These are phyloP conservation scores for Adelosebastes latens DNA, from an alignment of 2,797 vertebrate species.

Conservation along the genomic window DNA sequence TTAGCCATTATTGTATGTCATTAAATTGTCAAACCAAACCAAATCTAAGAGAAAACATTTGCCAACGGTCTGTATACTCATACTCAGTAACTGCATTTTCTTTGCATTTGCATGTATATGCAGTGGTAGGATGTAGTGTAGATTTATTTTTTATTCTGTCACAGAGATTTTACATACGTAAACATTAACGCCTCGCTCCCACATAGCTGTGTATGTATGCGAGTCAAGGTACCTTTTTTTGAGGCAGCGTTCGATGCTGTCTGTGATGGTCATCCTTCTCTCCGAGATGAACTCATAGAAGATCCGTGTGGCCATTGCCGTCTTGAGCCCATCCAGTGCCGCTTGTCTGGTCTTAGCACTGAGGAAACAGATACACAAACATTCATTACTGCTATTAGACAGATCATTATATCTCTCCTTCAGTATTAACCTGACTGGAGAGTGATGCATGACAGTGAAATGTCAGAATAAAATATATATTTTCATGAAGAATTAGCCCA, in stretches of 20 bases:
- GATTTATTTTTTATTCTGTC: neutral
- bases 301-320: slow-evolving; percentile 92
- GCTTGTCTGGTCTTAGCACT: slow-evolving; percentile 96
- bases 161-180: too few relatives aligned
- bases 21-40: neutral
- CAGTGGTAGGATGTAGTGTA: neutral
- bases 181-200: too few relatives aligned
- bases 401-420: too few relatives aligned
- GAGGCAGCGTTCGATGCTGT: slow-evolving; percentile 95
- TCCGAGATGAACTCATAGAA: slow-evolving; percentile 95
- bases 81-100: neutral
- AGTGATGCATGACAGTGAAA: too few relatives aligned
- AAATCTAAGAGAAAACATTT: neutral
- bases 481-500: too few relatives aligned
- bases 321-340: slow-evolving; percentile 94
- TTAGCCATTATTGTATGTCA: too few relatives aligned
- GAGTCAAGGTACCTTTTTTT: slow-evolving; percentile 89
- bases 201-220: too few relatives aligned
- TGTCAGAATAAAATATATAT: too few relatives aligned
- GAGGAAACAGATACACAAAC: neutral
- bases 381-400: too few relatives aligned
- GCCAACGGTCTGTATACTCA: neutral
- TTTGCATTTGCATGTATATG: neutral
- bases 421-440: too few relatives aligned
- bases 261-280: slow-evolving; percentile 95